Base-by-base conservation (phyloP, 2,113 vertebrate species). In the Mastomys coucha region DNA sequence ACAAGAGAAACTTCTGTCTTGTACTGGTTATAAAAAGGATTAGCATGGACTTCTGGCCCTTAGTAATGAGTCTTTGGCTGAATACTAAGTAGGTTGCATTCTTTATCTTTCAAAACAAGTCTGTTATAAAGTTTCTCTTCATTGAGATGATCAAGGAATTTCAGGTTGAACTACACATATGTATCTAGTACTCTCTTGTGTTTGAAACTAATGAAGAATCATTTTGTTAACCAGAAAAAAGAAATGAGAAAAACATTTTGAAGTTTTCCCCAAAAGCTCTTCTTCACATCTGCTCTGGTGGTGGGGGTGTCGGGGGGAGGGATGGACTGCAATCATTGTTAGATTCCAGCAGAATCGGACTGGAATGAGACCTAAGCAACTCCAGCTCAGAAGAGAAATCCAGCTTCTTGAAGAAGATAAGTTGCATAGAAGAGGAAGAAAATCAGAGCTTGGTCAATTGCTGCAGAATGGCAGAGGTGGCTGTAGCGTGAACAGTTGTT, bases 331-430 rank as follows among this genome's bases (percentile, higher is more conserved):
- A 5, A 14, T 16, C 13, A 65, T 20, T 6, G 26, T 45, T 12
- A 12, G 12, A 31, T 7, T 1, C 19, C 16, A 12, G 7, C 7
- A 39, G 28, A 65, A 24, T 0, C 19, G 5, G 22, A 19, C 8
- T 0, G 6, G 24, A 20, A 7, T 49, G 6, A 16, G 19, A 26
- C n/a, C 2, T 11, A n/a, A 1, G 7, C 0, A 13, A 19, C 13
- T 56, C 1, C 60, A 33, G 45, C 22, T 85, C 17, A n/a, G 7
- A 0, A 16, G 31, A 42, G 4, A 28, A 9, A 0, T 42, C 36
- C 5, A 19, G 19, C 19, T 36, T 76, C 24, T 63, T 45, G 17
- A 0, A 17, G 17, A 73, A 36, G 53, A 7, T 28, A 13, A 6
- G 5, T 11, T 42, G 5, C 10, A 20, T 11, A 12, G 19, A 51